Conservation (phyloP, 2,797 vertebrate genomes). For the Rhinella marina region DNA sequence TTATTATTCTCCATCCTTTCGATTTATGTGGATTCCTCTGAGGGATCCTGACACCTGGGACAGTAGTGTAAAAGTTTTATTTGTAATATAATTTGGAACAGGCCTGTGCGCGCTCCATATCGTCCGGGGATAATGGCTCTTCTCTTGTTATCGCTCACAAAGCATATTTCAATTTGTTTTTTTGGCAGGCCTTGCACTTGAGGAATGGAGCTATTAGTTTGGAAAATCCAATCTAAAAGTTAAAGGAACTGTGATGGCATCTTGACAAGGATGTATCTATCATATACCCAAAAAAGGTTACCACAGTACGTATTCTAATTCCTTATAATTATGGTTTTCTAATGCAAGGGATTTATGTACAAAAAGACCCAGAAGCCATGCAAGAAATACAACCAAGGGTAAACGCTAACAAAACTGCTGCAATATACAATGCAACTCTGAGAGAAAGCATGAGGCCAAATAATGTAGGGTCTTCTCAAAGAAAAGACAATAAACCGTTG, state of each 20-base stretch:
- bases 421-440: not conserved
- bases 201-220: constrained; percentile 64
- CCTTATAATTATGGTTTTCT: constrained; percentile 46
- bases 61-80: constrained; percentile 62
- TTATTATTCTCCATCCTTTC: constrained; percentile 53
- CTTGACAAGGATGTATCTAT: constrained; percentile 56
- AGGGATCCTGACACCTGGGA: constrained; percentile 57
- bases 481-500: too few species aligned
- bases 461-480: too few species aligned
- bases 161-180: constrained; percentile 63
- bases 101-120: constrained; percentile 57
- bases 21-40: constrained; percentile 57
- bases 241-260: constrained; percentile 60
- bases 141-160: constrained; percentile 62
- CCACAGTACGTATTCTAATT: constrained; percentile 46
- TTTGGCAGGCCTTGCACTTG: constrained; percentile 62
- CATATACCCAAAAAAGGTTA: constrained; percentile 25
- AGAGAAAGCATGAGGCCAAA: not conserved
- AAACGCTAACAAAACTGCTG: too few species aligned
- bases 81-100: constrained; percentile 61
- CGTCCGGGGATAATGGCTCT: constrained; percentile 60
- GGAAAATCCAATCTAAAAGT: constrained; percentile 63
- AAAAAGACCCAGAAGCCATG: constrained; percentile 11
- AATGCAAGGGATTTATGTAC: constrained; percentile 25
- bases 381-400: not conserved